Evolutionary conservation across 2,797 vertebrate genomes (phyloP).

Genomic region (Sitta carolinensis): DNA sequence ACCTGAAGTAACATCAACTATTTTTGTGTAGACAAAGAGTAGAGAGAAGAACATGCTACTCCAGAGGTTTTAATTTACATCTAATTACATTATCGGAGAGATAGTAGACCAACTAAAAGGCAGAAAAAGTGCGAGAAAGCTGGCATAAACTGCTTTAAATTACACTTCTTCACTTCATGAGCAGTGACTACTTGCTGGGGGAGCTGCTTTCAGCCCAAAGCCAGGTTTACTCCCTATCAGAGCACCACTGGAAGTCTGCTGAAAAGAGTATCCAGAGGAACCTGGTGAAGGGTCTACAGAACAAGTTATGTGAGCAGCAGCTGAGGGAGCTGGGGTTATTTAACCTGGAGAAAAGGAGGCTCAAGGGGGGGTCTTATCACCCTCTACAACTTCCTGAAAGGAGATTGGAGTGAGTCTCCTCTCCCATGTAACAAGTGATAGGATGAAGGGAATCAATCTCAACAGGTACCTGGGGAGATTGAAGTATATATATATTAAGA

Average conservation of each 20-base stretch:
- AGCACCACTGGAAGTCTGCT: neutral
- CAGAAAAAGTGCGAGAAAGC: neutral
- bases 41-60: neutral
- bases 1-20: neutral
- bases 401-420: fast-evolving
- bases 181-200: neutral
- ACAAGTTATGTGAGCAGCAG: neutral
- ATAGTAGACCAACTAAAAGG: neutral
- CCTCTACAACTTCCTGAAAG: neutral
- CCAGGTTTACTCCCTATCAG: neutral
- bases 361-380: neutral
- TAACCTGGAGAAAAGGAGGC: neutral
- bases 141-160: neutral
- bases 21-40: neutral
- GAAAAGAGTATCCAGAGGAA: neutral
- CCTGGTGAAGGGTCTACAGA: neutral
- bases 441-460: neutral
- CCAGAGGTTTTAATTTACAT: neutral
- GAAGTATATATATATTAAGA: neutral
- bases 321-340: neutral
- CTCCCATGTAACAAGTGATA: neutral
- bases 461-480: neutral
- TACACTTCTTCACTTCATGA: neutral
- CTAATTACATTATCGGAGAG: neutral
- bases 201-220: neutral